Evolutionary conservation across 2,797 vertebrate genomes (phyloP), one percentile per base, ranked within the genome.

Genomic region (Naso thynnoides): DNA sequence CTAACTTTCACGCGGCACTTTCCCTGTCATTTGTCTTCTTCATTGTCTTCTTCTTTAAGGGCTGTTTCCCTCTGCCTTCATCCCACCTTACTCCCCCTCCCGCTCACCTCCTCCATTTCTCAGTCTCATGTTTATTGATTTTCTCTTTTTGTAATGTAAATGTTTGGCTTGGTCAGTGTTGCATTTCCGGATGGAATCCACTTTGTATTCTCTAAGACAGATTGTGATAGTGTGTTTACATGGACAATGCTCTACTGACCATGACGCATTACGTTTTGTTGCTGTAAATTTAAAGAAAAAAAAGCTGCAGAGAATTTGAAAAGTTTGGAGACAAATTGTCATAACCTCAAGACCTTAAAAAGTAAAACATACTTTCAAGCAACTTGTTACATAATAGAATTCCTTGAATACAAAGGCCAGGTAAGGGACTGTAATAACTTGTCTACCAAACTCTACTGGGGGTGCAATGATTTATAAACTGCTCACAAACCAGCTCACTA

Each of bases 91-190:
- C 52, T 31, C 44, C 55, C 21, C n/a, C 5, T 21, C 21, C 70
- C 23, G 27, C 38, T 44, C 31, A 48, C 18, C 21, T 33, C 44
- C n/a, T 36, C 33, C 11, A 62, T 49, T 54, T 55, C 76, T 45
- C 59, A 23, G 76, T 73, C 71, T 83, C 78, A 83, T 85, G 79
- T 83, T 86, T 89, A 91, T 90, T 38, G 78, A 86, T 85, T 86
- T 88, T 77, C 38, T 83, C 68, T 62, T 74, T 84, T 70, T 86
- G 68, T 80, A 66, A 71, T 87, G 60, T 86, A 82, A 85, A 86
- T 70, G 82, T 85, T 87, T 78, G 73, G 62, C 80, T 89, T 78
- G 83, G 79, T 83, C 70, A 73, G 79, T 82, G 80, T 89, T 83
- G 86, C 83, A 45, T 88, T 87, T 58, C 63, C 7, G 48, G 62